Evolutionary conservation across 1,140 invertebrate species (phyloP).

Genomic region (Drosophila insularis): DNA sequence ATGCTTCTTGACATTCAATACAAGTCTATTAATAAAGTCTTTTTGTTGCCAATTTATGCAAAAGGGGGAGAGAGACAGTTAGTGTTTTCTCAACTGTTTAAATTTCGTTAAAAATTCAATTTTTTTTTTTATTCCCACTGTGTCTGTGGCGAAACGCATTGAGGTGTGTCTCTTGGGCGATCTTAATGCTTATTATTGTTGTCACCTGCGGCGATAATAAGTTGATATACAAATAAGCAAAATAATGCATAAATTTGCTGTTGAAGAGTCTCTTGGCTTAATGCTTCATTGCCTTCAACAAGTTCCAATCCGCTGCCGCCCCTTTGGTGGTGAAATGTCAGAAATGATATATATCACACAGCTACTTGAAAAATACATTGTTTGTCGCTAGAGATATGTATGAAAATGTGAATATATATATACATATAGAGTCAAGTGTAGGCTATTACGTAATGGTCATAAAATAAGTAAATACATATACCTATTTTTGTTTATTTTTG

Average conservation of each 20-base stretch:
- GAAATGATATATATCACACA: conserved; percentile 20
- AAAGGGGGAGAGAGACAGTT: not conserved
- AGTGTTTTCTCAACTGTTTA: conserved; percentile 14
- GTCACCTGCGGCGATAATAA: conserved; percentile 17
- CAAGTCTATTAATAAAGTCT: conserved; percentile 2
- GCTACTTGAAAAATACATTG: conserved; percentile 19
- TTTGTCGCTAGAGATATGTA: conserved; percentile 14
- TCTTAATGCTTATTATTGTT: conserved; percentile 12
- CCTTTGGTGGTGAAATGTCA: conserved; percentile 2
- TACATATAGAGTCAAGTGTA: not conserved
- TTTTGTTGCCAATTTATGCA: not conserved
- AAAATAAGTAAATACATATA: conserved; percentile 2
- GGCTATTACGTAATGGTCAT: conserved; percentile 15
- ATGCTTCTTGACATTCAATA: conserved; percentile 7
- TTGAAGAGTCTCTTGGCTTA: conserved; percentile 6
- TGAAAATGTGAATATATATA: not conserved
- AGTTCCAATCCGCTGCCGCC: not conserved
- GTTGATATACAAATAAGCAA: conserved; percentile 23
- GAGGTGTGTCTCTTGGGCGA: conserved; percentile 4
- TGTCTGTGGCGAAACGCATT: conserved; percentile 2
- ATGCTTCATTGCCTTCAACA: conserved; percentile 23
- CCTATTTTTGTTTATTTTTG: conserved; percentile 15
- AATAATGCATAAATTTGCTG: conserved; percentile 14
- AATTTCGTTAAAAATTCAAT: conserved; percentile 12
- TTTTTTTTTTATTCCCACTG: not conserved